These are phyloP conservation scores for Crotophaga sulcirostris DNA, from an alignment of 2,113 vertebrate species.

Conservation along the genomic window DNA sequence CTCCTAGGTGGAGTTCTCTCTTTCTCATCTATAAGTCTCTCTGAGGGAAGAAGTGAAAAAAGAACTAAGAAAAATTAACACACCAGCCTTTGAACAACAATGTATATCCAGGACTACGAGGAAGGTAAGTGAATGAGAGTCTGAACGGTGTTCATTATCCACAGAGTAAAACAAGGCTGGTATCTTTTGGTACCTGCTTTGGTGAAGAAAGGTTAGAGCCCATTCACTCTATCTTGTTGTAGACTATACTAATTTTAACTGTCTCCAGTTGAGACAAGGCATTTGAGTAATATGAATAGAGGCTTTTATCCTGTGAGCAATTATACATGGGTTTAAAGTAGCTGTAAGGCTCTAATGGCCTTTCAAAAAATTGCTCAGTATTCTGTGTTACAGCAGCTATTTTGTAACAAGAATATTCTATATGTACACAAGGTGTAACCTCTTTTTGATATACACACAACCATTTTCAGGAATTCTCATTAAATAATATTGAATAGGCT, in stretches of 20 bases:
- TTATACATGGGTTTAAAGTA: slow-evolving; percentile 22
- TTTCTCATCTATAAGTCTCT: neutral
- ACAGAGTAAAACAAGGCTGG: slow-evolving; percentile 7
- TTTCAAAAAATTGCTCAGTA: neutral
- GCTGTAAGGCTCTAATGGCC: neutral
- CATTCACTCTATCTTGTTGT: slow-evolving; percentile 8
- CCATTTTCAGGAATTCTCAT: neutral
- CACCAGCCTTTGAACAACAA: neutral
- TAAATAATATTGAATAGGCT: neutral
- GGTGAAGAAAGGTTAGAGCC: slow-evolving; percentile 44
- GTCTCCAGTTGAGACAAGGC: slow-evolving; percentile 44
- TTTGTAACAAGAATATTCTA: neutral
- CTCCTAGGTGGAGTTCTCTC: neutral
- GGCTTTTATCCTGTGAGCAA: slow-evolving; percentile 38
- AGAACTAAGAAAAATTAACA: neutral
- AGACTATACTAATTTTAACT: slow-evolving; percentile 49
- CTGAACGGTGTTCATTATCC: slow-evolving; percentile 30
- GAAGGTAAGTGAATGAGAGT: neutral
- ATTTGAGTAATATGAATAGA: slow-evolving; percentile 46
- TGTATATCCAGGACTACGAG: neutral
- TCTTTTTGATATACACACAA: neutral
- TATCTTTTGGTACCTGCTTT: slow-evolving; percentile 35
- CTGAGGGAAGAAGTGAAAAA: neutral
- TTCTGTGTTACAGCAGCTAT: neutral
- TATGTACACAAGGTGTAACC: neutral